These are phyloP conservation scores for Clinocottus analis DNA, from an alignment of 2,113 vertebrate genomes.

Conservation along the genomic window DNA sequence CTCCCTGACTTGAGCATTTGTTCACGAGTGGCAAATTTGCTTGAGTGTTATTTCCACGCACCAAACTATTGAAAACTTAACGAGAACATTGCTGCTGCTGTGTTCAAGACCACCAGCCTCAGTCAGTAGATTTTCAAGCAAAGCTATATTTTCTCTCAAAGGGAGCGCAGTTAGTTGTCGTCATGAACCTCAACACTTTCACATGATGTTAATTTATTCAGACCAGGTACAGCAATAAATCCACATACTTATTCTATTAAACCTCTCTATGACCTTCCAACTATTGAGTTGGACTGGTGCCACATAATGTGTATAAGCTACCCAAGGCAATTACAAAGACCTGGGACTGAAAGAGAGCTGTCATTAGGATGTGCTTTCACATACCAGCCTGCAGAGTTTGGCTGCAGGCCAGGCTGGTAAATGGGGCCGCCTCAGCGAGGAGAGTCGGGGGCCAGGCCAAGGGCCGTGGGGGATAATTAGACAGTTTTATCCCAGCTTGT, in stretches of 20 bases:
- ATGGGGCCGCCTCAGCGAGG: constrained; percentile 79
- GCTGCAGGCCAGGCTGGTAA: constrained; percentile 87
- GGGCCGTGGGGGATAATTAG: constrained; percentile 95
- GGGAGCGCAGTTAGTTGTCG: constrained; percentile 28
- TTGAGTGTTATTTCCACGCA: constrained; percentile 5
- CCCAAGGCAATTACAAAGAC: constrained; percentile 87
- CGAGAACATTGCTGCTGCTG: neutral
- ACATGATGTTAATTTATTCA: constrained; percentile 55
- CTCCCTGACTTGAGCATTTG: constrained; percentile 37
- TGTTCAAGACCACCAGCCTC: constrained; percentile 1
- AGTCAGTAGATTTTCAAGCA: neutral
- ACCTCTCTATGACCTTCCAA: constrained; percentile 83
- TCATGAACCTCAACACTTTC: constrained; percentile 48
- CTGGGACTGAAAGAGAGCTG: constrained; percentile 87
- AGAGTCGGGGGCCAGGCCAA: constrained; percentile 84
- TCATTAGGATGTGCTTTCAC: constrained; percentile 90
- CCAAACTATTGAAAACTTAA: neutral
- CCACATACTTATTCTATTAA: constrained; percentile 65
- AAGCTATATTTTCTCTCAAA: constrained; percentile 39
- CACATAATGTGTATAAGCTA: constrained; percentile 88
- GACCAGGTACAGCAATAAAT: constrained; percentile 65
- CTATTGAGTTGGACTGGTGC: constrained; percentile 84
- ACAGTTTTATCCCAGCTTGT: constrained; percentile 92
- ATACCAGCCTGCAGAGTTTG: constrained; percentile 88
- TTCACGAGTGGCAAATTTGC: constrained; percentile 43